Conservation (phyloP, 2,888 invertebrate genomes). For the Ferdinandea cuprea region DNA sequence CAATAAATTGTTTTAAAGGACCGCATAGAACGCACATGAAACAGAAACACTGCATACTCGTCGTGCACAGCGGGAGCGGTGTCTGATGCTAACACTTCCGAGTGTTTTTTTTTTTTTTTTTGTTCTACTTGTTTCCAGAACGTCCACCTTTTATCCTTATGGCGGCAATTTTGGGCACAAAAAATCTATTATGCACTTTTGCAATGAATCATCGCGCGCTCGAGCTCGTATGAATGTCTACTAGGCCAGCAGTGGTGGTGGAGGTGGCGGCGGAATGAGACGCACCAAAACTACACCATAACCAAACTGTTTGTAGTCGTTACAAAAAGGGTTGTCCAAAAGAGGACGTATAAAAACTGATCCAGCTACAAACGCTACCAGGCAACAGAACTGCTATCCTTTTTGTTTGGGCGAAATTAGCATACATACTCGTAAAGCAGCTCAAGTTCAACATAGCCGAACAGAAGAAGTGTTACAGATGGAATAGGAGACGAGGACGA, state of each 20-base stretch:
- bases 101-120: constrained; percentile 50
- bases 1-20: constrained; percentile 66
- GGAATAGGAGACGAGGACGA: background rate
- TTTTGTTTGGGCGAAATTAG: constrained; percentile 53
- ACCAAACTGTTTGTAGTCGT: constrained; percentile 63
- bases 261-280: background rate
- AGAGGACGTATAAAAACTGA: constrained; percentile 27
- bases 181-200: constrained; percentile 70
- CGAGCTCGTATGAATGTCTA: constrained; percentile 47
- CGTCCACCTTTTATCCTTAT: constrained; percentile 63
- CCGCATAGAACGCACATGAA: constrained; percentile 52
- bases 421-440: constrained; percentile 64
- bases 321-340: constrained; percentile 50
- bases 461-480: constrained; percentile 22
- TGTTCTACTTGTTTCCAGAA: constrained; percentile 2
- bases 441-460: constrained; percentile 65
- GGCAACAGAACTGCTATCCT: background rate
- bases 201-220: constrained; percentile 61
- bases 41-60: constrained; percentile 12
- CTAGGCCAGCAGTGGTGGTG: too few species aligned
- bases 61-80: constrained; percentile 31
- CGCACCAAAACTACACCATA: constrained; percentile 51
- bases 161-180: constrained; percentile 67
- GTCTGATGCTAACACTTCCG: constrained; percentile 43
- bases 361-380: background rate